These are phyloP conservation scores for Chinchilla lanigera DNA, from an alignment of 2,113 vertebrate genomes.

Conservation along the genomic window DNA sequence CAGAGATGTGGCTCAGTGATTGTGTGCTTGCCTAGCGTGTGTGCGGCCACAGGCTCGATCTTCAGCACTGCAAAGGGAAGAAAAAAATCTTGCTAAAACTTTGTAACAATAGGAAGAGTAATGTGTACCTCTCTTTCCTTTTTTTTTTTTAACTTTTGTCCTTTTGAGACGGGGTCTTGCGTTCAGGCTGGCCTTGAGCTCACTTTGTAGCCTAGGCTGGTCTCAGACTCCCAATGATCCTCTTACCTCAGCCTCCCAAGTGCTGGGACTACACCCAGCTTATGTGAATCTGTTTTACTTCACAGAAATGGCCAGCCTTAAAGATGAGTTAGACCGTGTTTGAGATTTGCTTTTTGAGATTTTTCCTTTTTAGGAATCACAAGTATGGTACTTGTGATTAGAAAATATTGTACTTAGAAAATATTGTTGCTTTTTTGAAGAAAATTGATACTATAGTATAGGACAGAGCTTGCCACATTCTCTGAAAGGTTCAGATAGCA, in stretches of 20 bases:
- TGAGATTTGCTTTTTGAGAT: conserved; percentile 4
- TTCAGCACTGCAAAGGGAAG: not conserved
- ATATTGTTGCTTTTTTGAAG: conserved; percentile 10
- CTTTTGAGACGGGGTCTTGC: too few species aligned
- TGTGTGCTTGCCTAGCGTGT: not conserved
- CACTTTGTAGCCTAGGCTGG: too few species aligned
- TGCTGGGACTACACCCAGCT: too few species aligned
- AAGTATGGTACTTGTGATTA: not conserved
- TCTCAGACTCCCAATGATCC: too few species aligned
- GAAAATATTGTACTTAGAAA: conserved; percentile 37
- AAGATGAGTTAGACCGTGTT: not conserved
- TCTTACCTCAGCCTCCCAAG: too few species aligned
- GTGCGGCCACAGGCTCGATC: not conserved
- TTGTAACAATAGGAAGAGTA: not conserved
- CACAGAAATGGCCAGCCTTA: not conserved
- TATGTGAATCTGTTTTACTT: too few species aligned
- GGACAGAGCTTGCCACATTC: not conserved
- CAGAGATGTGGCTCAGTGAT: not conserved
- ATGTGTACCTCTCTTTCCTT: not conserved
- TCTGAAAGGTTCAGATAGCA: not conserved
- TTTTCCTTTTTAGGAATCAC: not conserved
- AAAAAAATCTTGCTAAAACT: not conserved
- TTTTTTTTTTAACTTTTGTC: too few species aligned
- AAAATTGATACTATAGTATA: not conserved
- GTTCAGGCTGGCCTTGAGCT: too few species aligned